Conservation (phyloP, 2,797 vertebrate species). For the Chelonia mydas region DNA sequence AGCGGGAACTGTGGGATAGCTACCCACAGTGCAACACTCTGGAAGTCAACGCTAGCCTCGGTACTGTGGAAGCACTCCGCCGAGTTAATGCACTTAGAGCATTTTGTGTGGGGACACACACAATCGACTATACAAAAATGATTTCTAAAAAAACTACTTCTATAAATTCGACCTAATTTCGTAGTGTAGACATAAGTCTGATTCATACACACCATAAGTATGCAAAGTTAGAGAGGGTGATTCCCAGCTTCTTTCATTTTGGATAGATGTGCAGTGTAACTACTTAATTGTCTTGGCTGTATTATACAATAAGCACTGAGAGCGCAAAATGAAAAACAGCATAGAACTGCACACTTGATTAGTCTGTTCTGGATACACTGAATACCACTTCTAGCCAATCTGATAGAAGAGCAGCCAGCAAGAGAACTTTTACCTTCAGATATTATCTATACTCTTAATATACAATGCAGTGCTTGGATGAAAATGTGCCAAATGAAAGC, state of each 20-base stretch:
- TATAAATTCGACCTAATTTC: no score
- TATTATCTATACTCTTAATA: not conserved
- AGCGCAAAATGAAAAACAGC: not conserved
- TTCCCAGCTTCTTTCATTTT: not conserved
- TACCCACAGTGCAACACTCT: no score
- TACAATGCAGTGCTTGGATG: not conserved
- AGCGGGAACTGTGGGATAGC: no score
- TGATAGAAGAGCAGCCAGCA: not conserved
- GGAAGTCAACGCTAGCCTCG: no score
- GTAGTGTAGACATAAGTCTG: not conserved
- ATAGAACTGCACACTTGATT: not conserved
- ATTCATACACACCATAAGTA: not conserved
- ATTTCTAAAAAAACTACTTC: no score
- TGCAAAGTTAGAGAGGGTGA: not conserved
- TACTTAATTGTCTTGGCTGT: not conserved
- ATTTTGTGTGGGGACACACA: no score
- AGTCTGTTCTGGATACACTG: not conserved
- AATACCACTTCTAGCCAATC: not conserved
- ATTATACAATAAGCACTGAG: not conserved
- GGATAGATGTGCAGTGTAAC: not conserved
- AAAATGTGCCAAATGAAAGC: not conserved
- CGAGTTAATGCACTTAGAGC: no score
- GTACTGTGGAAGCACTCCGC: no score
- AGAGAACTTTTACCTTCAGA: not conserved
- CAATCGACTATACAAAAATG: no score